phyloP scores from a whole-genome alignment of 2,797 vertebrate species.

The Acanthurus leucopareius region DNA sequence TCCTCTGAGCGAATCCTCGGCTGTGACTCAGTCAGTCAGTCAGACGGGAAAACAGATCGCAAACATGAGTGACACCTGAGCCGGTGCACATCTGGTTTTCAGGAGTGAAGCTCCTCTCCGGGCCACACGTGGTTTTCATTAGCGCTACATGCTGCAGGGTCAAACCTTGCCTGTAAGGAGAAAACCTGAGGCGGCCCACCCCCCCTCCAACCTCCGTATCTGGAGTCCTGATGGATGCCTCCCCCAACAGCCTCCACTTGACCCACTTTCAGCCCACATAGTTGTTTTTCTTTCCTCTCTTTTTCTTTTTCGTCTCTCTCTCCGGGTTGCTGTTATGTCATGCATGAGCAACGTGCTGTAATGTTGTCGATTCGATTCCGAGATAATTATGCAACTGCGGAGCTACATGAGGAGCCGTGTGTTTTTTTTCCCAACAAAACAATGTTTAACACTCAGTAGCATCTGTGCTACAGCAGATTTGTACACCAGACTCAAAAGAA shows the following conservation, averaged over 20 bases:
- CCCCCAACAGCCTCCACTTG: constrained; percentile 58
- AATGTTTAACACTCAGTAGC: constrained; percentile 5
- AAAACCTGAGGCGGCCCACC: constrained; percentile 28
- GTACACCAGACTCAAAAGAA: not conserved
- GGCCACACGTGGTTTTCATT: constrained; percentile 72
- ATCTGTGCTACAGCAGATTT: not conserved
- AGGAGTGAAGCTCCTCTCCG: constrained; percentile 41
- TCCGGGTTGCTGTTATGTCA: constrained; percentile 45
- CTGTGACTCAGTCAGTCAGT: constrained; percentile 20
- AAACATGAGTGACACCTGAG: constrained; percentile 70
- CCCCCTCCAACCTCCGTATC: constrained; percentile 24
- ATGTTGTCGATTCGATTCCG: constrained; percentile 21
- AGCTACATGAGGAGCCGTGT: constrained; percentile 9
- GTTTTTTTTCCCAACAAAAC: not conserved
- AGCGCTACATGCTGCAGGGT: constrained; percentile 60
- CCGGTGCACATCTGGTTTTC: constrained; percentile 71
- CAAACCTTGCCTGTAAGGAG: constrained; percentile 50
- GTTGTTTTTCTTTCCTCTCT: not conserved
- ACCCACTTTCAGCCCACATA: constrained; percentile 65
- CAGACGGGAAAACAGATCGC: constrained; percentile 21
- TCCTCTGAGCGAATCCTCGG: constrained; percentile 3
- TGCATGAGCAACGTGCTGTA: constrained; percentile 43
- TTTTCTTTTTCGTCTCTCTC: constrained; percentile 42
- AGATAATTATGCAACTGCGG: constrained; percentile 46
- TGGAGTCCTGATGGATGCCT: constrained; percentile 55